Percentiles rank a stretch among this genome's conserved stretches.
These are phyloP conservation scores for Gallinago undulata DNA, from an alignment of 2,113 vertebrate species.

Conservation along the genomic window DNA sequence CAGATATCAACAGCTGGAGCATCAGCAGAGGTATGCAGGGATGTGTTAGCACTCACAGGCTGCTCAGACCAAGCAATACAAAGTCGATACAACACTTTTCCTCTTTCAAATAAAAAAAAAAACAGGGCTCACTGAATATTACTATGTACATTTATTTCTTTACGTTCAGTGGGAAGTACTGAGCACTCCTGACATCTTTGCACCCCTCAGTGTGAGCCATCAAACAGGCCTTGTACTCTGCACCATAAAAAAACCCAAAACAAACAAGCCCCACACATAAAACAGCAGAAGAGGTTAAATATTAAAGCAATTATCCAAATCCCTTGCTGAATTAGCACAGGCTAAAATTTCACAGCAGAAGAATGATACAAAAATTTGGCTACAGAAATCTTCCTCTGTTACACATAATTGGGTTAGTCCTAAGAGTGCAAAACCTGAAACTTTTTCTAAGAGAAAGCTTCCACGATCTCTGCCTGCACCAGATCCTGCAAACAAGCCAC, in stretches of 20 bases:
- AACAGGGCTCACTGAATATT: neutral
- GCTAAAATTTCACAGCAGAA: neutral
- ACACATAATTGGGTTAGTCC: neutral
- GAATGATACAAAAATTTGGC: neutral
- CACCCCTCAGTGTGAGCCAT: neutral
- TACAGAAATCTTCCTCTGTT: neutral
- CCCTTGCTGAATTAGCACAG: neutral
- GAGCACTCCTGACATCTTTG: neutral
- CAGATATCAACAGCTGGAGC: neutral
- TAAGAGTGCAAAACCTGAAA: neutral
- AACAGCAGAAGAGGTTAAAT: neutral
- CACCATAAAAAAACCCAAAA: neutral
- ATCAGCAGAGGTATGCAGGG: neutral
- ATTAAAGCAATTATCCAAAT: neutral
- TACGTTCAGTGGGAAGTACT: neutral
- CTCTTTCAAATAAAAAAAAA: neutral
- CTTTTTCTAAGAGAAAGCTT: neutral
- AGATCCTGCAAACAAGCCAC: too few relatives aligned
- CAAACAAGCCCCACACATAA: neutral
- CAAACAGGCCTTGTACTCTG: neutral
- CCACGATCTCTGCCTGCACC: neutral
- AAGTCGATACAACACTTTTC: neutral
- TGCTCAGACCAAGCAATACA: neutral
- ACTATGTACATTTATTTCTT: neutral
- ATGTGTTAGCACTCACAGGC: neutral